phyloP scores from a whole-genome alignment of 1,140 invertebrate species.

The Euglossa dilemma region DNA sequence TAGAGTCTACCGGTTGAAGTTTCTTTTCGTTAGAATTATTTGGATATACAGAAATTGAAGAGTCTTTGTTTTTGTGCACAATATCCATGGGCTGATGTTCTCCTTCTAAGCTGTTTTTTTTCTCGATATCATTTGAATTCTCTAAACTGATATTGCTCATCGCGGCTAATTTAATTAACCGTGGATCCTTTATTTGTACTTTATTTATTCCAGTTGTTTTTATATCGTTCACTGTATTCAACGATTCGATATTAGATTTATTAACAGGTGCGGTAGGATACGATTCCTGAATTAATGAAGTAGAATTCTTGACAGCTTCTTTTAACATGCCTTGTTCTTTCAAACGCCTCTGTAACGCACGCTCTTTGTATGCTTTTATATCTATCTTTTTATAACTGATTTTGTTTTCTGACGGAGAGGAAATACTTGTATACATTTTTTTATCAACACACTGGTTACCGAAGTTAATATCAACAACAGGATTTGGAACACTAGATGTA shows the following conservation, averaged over 20 bases:
- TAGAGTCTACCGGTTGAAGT: background rate
- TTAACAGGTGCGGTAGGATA: no score
- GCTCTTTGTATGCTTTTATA: constrained; percentile 77
- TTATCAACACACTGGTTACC: background rate
- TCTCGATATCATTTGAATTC: background rate
- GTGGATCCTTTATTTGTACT: background rate
- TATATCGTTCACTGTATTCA: background rate
- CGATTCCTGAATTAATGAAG: background rate
- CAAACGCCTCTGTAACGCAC: constrained; percentile 69
- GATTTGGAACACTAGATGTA: background rate
- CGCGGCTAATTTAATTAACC: background rate
- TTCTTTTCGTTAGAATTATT: background rate
- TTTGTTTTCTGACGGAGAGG: background rate
- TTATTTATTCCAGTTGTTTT: background rate
- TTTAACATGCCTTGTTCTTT: constrained; percentile 59
- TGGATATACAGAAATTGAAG: background rate
- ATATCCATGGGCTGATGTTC: background rate
- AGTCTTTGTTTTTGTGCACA: background rate
- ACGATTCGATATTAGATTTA: background rate
- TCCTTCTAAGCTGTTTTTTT: background rate
- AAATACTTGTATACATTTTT: background rate
- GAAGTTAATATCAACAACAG: background rate
- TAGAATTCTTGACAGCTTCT: background rate
- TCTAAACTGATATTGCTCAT: background rate
- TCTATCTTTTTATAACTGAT: constrained; percentile 72